Conservation (phyloP, 2,797 vertebrate genomes). For the Eremophila alpestris region DNA sequence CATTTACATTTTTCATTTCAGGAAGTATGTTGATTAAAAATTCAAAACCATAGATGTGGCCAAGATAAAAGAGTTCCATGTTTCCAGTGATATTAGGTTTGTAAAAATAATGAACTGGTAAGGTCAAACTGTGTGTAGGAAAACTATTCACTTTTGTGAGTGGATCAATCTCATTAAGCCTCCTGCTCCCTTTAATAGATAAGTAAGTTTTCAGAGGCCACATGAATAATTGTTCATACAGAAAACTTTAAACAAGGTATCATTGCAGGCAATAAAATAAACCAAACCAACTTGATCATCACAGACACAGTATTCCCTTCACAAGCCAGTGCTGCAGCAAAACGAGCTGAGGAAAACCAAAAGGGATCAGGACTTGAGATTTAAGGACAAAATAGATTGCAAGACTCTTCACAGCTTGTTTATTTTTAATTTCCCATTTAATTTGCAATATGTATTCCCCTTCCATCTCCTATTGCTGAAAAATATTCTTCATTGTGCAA, state of each 20-base stretch:
- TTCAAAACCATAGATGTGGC: neutral
- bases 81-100: constrained; percentile 14
- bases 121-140: constrained; percentile 60
- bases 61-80: neutral
- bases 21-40: neutral
- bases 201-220: constrained; percentile 61
- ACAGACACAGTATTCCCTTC: neutral
- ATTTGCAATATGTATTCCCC: neutral
- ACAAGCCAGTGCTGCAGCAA: neutral
- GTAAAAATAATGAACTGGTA: constrained; percentile 72
- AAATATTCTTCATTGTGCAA: neutral
- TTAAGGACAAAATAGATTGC: neutral
- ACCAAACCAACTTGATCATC: neutral
- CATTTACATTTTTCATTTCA: neutral
- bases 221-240: neutral
- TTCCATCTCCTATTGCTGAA: neutral
- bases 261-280: neutral
- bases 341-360: neutral
- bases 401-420: neutral
- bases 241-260: constrained; percentile 25
- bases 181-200: constrained; percentile 56
- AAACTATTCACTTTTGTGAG: constrained; percentile 63
- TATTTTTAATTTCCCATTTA: neutral
- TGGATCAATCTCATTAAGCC: constrained; percentile 73
- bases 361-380: neutral